These are phyloP conservation scores for Murina feae DNA, from an alignment of 2,113 vertebrate genomes.

Conservation along the genomic window DNA sequence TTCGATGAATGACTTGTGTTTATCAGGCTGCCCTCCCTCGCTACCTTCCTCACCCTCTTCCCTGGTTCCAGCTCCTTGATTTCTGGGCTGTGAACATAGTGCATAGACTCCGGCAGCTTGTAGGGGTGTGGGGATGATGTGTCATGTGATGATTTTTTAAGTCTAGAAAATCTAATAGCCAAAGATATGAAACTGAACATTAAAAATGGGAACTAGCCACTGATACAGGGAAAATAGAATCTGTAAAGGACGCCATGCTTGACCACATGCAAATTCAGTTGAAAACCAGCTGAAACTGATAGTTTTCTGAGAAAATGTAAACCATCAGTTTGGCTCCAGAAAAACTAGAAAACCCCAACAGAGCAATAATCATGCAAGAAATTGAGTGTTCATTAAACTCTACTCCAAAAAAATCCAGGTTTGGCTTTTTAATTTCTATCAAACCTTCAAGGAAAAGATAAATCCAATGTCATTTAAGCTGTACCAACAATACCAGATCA, in stretches of 20 bases:
- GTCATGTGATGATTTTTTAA: background rate
- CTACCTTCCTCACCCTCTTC: background rate
- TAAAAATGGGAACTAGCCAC: background rate
- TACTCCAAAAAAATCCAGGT: background rate
- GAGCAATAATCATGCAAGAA: background rate
- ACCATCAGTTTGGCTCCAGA: background rate
- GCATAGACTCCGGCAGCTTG: background rate
- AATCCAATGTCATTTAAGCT: background rate
- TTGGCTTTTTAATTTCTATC: background rate
- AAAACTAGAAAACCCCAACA: background rate
- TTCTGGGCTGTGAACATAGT: background rate
- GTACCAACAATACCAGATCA: background rate
- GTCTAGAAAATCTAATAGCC: background rate
- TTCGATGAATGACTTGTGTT: background rate
- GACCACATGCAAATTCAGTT: background rate
- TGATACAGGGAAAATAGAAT: background rate
- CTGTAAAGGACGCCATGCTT: background rate
- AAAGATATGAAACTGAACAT: background rate
- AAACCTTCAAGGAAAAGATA: background rate
- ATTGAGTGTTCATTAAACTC: background rate
- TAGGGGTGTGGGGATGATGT: background rate
- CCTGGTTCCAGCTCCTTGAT: background rate
- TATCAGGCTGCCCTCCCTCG: background rate
- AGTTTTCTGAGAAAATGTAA: conserved; percentile 6
- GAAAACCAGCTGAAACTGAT: background rate